Percentiles rank a stretch among this genome's conserved stretches.
Evolutionary conservation across 1,140 invertebrate genomes (phyloP).

Genomic region (Rhopalosiphum maidis): DNA sequence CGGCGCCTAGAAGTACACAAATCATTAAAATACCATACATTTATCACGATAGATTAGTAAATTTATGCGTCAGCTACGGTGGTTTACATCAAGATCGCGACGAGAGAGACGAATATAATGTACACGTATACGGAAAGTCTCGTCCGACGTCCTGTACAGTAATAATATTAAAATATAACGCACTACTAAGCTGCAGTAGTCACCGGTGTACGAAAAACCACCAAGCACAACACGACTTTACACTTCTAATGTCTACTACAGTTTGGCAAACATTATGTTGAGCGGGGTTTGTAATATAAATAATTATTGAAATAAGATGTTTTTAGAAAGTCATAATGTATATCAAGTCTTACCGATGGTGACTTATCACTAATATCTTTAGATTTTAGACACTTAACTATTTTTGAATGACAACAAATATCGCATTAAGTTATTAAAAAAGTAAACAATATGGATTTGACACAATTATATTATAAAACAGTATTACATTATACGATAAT

Average conservation of each 20-base stretch:
- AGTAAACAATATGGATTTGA: not conserved
- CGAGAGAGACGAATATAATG: not conserved
- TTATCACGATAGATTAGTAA: no score
- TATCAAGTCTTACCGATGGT: not conserved
- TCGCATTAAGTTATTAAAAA: no score
- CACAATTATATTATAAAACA: not conserved
- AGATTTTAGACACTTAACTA: not conserved
- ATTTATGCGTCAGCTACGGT: no score
- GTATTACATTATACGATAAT: not conserved
- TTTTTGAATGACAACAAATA: no score
- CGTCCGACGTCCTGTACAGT: not conserved
- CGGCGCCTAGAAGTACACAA: constrained; percentile 25
- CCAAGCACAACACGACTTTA: no score
- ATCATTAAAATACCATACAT: not conserved
- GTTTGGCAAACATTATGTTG: no score
- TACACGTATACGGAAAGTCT: not conserved
- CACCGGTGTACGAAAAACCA: not conserved
- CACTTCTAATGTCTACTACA: no score
- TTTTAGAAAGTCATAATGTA: not conserved
- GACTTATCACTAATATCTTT: not conserved
- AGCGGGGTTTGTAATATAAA: not conserved
- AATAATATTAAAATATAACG: not conserved
- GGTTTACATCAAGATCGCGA: not conserved
- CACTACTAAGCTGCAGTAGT: not conserved
- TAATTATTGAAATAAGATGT: not conserved